Base-by-base conservation (phyloP, 2,113 vertebrate genomes). In the Myotis davidii region DNA sequence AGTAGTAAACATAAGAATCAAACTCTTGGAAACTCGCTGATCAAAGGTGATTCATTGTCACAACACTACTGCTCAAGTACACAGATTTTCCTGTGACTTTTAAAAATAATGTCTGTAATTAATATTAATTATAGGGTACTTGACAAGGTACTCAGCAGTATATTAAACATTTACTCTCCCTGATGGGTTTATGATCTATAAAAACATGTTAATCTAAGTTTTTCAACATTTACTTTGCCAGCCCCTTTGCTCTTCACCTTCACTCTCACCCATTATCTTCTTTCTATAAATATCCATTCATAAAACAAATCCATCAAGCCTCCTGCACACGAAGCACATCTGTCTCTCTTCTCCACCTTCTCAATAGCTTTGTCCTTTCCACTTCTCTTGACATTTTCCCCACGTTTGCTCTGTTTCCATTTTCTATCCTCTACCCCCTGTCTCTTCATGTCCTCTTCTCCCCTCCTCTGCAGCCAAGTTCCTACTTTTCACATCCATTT, bases 81-180 rank as follows among this genome's bases (percentile, higher is more conserved):
- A 83, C n/a, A 84, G 69, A 69, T 89, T 94, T 84, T 95, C 89
- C 81, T 95, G 27, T 79, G 73, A 74, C 73, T 78, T 91, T 77
- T 52, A 6, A 34, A 56, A 90, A 90, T 93, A 89, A 91, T 84
- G 45, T 61, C 88, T 85, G 17, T 92, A 84, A 95, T 94, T 88
- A 82, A 88, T 96, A 85, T 88, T 92, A 96, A 95, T 95, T 85
- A 79, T 52, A 88, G 23, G 29, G 78, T 72, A 54, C 25, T 32
- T 92, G 82, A 92, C 74, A 93, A 83, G 88, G 34, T 50, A 34
- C 73, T 79, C 59, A n/a, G 50, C 32, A 69, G 59, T 59, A 3
- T 32, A 65, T 83, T 91, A 96, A 95, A 86, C 10, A 25, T n/a
- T 56, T 37, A 39, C n/a, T 42, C 27, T 83, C 61, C 67, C 32